phyloP scores from a whole-genome alignment of 1,140 invertebrate genomes.

The Meloidogyne hapla region DNA sequence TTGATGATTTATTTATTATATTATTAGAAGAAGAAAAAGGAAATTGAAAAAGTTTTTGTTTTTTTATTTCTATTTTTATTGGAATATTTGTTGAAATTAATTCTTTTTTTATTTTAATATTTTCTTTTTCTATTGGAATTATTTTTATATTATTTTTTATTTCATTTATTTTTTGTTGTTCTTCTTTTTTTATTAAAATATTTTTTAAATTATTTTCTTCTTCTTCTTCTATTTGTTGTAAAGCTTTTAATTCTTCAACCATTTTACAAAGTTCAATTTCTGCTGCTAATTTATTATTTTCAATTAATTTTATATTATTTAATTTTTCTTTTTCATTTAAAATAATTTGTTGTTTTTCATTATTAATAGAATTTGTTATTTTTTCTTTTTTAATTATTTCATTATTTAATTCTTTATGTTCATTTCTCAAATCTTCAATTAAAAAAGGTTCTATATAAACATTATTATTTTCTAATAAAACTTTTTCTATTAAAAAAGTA shows the following conservation, averaged over 20 bases:
- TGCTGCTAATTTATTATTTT: not conserved
- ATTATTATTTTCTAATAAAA: not conserved
- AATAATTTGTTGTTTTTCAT: not conserved
- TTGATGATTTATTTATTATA: not conserved
- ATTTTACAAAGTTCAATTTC: conserved; percentile 1
- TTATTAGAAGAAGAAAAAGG: not conserved
- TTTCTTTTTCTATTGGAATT: not conserved
- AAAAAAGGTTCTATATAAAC: not conserved
- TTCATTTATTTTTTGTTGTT: not conserved
- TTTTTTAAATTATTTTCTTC: not conserved
- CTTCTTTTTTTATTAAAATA: not conserved
- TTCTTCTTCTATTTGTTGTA: conserved; percentile 1
- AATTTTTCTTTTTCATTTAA: not conserved
- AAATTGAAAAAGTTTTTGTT: not conserved
- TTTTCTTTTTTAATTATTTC: too few species aligned
- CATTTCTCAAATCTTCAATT: conserved; percentile 4
- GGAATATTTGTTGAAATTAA: not conserved
- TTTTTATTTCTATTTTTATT: not conserved
- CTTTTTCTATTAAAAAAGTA: not conserved
- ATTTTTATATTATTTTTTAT: not conserved
- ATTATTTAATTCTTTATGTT: too few species aligned
- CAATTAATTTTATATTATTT: not conserved
- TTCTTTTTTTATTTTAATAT: not conserved
- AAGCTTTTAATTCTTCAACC: conserved; percentile 4
- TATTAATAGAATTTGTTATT: not conserved